Evolutionary conservation across 2,113 vertebrate genomes (phyloP).

Genomic region (Apus apus): DNA sequence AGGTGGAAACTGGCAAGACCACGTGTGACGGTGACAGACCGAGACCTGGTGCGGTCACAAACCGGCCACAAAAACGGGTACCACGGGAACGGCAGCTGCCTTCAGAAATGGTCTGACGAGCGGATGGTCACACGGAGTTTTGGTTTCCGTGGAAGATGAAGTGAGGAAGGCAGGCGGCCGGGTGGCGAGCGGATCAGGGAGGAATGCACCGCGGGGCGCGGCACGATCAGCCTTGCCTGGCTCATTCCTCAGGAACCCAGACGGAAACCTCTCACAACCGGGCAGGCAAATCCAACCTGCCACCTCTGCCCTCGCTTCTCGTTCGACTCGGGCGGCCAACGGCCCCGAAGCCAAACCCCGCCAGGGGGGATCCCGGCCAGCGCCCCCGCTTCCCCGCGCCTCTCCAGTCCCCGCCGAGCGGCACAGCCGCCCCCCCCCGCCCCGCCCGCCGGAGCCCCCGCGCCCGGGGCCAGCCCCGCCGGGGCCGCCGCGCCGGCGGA

Average conservation of each 20-base stretch:
- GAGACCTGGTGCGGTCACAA: rapidly evolving
- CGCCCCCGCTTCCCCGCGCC: no score
- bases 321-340: rapidly evolving
- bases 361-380: rapidly evolving
- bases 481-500: background rate
- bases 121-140: background rate
- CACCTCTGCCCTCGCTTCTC: rapidly evolving
- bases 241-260: background rate
- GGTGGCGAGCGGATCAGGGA: rapidly evolving
- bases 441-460: background rate
- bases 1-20: background rate
- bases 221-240: background rate
- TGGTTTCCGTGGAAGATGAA: background rate
- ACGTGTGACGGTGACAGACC: rapidly evolving
- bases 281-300: rapidly evolving
- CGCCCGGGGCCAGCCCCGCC: no score
- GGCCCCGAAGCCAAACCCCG: rapidly evolving
- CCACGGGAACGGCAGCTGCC: background rate
- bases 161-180: rapidly evolving
- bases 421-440: background rate
- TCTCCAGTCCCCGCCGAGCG: no score
- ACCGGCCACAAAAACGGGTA: rapidly evolving
- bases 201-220: rapidly evolving
- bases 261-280: rapidly evolving
- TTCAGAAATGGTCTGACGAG: rapidly evolving